A percentile compares a stretch with the other conserved stretches of the same genome.
Conservation (phyloP, 2,797 vertebrate species). For the Ciconia nigra region DNA sequence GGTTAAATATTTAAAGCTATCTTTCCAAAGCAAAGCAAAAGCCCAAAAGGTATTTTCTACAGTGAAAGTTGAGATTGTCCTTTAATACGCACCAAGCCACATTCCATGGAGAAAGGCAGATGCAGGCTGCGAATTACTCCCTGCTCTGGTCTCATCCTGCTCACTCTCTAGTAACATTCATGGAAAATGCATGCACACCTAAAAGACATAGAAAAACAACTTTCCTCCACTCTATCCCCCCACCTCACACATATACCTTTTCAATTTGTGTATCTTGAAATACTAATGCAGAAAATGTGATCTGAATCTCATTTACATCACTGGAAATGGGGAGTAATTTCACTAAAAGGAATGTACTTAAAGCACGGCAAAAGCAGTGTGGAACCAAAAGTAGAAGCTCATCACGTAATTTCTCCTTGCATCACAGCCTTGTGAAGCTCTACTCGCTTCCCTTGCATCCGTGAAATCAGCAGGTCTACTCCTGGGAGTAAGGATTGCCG, state of each 20-base stretch:
- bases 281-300: conserved; percentile 9
- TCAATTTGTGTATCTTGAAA: not conserved
- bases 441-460: not conserved
- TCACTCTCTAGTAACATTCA: not conserved
- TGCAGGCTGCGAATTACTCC: not conserved
- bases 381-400: not conserved
- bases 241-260: not conserved
- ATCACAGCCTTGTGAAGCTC: conserved; percentile 3
- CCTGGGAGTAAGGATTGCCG: conserved; percentile 20
- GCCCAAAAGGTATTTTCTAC: not conserved
- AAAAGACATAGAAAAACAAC: not conserved
- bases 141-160: conserved; percentile 7
- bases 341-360: not conserved
- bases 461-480: conserved; percentile 35
- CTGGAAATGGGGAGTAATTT: not conserved
- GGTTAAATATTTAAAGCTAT: conserved; percentile 19
- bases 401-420: conserved; percentile 3
- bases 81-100: not conserved
- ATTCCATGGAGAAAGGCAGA: not conserved
- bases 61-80: not conserved
- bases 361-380: not conserved
- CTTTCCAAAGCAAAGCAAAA: conserved; percentile 30
- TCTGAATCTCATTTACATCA: conserved; percentile 5
- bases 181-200: not conserved
- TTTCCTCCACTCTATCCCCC: not conserved